Base-by-base conservation (phyloP, 2,797 vertebrate genomes). In the Gephyroberyx darwinii region DNA sequence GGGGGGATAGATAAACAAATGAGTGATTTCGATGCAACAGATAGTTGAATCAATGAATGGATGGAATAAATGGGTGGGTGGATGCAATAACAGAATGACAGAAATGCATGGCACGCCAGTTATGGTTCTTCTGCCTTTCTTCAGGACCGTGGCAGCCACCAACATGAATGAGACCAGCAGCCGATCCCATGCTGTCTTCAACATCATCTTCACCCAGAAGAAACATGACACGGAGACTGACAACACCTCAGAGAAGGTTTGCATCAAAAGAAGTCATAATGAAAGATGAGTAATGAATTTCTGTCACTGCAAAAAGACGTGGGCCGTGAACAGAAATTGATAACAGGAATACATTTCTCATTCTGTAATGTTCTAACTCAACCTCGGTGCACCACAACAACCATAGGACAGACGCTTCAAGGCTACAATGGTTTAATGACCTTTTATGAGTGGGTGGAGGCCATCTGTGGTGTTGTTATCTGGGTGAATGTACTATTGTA, bases 91-190 rank as follows among this genome's bases (percentile, higher is more conserved):
- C 50, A 13, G 6, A 55, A 55, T 19, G 22, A 20, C 39, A 41
- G 39, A 22, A 20, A 22, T 52, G 30, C 14, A 43, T 33, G 5
- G 20, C 26, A 31, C 31, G 37, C 19, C 14, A n/a, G 2, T 1
- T 9, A 43, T 33, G 5, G 22, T 19, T 35, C 50, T 7, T 65
- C 8, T 62, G 30, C 22, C 1, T 20, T 17, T 66, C 69, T 50
- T 56, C 77, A 99, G 98, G 90, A 99, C 98, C 0, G 98, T 99
- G 89, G 98, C 98, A 2, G 98, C 98, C 52, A 99, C 98, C 19
- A 99, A 99, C 94, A 99, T 99, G 98, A 99, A 99, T 0, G 98
- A 99, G 92, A 98, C 96, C 71, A 99, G 98, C 92, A 99, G 98
- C 82, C 96, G 98, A 71, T 99, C 98, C 17, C 98, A 99, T 0